Evolutionary conservation across 2,797 vertebrate species (phyloP).

Genomic region (Moxostoma hubbsi): DNA sequence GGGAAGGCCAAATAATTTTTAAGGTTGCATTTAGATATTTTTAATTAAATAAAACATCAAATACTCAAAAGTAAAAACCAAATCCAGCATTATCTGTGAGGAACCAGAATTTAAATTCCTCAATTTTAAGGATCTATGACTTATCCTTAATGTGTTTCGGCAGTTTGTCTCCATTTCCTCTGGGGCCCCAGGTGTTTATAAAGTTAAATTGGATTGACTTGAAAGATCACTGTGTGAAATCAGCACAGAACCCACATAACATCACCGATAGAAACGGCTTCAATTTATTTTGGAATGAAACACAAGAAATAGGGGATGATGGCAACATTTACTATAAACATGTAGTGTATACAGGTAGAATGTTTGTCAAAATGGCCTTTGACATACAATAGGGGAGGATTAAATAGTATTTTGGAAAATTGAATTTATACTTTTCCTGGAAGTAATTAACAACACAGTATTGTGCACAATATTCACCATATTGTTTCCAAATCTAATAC

Average conservation of each 20-base stretch:
- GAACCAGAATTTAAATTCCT: neutral
- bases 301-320: constrained; percentile 35
- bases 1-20: neutral
- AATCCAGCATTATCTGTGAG: neutral
- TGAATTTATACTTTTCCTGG: neutral
- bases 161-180: constrained; percentile 50
- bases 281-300: constrained; percentile 45
- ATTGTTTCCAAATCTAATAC: neutral
- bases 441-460: neutral
- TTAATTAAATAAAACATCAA: constrained; percentile 7
- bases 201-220: constrained; percentile 65
- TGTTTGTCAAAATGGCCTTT: neutral
- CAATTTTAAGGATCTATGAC: neutral
- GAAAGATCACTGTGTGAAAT: constrained; percentile 66
- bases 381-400: neutral
- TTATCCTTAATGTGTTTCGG: neutral
- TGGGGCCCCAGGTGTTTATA: constrained; percentile 62
- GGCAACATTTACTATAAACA: constrained; percentile 42
- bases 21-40: neutral
- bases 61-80: neutral
- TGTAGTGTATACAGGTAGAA: neutral
- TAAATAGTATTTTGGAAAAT: neutral
- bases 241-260: constrained; percentile 59
- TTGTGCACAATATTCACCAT: neutral
- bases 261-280: constrained; percentile 48